Base-by-base conservation (phyloP, 1,140 invertebrate species). In the Pachypeltis micranthus region DNA sequence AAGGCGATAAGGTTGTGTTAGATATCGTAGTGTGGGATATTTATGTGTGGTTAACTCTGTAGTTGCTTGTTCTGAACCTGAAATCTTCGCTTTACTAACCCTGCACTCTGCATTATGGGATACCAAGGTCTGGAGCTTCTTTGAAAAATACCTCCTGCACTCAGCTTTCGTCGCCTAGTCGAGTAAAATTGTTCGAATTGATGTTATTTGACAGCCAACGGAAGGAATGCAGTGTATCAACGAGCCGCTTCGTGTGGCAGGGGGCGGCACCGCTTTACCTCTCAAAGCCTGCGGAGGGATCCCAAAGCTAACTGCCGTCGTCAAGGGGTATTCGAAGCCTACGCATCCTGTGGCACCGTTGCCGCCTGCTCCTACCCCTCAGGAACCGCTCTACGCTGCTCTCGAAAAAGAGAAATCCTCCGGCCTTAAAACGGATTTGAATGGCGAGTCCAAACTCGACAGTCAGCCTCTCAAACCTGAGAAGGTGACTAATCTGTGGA, bases 241-340 rank as follows among this genome's bases (percentile, higher is more conserved):
- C 4, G 65, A 63, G 39, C 60, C 63, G 1, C 57, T 65, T 26
- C 34, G 64, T n/a, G 60, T 63, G 14, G 63, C 65, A 63, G 65
- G 68, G 65, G 39, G 71, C 73, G 1, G 28, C 57, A 44, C 57
- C 44, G 59, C 31, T 19, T 19, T 61, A 16, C 67, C 51, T 47
- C 12, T 4, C 4, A 56, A 63, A 57, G 1, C 54, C 25, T 44
- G 79, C 3, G 90, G 86, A 7, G 87, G 87, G 16, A 88, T 93
- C 69, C 90, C 91, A 1, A 93, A 93, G 75, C 91, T 90, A 2
- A 92, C 88, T 19, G 88, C 90, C 14, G 85, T 90, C 62, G 88
- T 94, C 2, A 93, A 93, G 79, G 90, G 90, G 67, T 91, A 86
- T 1, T 83, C 82, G 39, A 88, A 88, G 76, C 78, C 82, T 2